Evolutionary conservation across 2,113 vertebrate genomes (phyloP).

Genomic region (Cacatua alba): DNA sequence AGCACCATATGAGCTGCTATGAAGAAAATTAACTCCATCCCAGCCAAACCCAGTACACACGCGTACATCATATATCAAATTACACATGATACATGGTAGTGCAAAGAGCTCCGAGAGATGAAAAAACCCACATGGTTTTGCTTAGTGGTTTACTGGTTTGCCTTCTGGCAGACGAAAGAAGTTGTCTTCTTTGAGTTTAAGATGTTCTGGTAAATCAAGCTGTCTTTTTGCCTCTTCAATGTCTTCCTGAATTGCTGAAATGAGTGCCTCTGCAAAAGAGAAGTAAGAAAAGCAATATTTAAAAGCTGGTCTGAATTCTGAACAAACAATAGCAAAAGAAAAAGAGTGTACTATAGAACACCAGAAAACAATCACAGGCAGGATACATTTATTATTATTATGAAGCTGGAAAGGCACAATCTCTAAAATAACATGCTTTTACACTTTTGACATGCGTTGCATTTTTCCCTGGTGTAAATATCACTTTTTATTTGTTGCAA

Average conservation of each 20-base stretch:
- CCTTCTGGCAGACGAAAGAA: slow-evolving; percentile 78
- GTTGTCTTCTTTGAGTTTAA: slow-evolving; percentile 84
- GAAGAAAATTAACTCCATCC: background rate
- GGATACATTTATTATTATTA: background rate
- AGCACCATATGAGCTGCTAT: background rate
- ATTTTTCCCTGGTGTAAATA: background rate
- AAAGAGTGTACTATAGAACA: background rate
- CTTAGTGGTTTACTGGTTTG: slow-evolving; percentile 83
- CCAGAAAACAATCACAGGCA: background rate
- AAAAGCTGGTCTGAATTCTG: background rate
- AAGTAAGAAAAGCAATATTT: background rate
- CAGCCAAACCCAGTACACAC: background rate
- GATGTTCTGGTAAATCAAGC: slow-evolving; percentile 86
- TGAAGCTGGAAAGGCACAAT: background rate
- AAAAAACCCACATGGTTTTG: background rate
- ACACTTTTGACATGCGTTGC: background rate
- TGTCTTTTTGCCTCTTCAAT: slow-evolving; percentile 84
- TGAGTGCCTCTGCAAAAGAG: slow-evolving; percentile 81
- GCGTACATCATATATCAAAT: background rate
- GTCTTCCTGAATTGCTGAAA: slow-evolving; percentile 85
- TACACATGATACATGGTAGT: background rate
- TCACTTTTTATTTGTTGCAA: background rate
- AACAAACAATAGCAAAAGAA: background rate
- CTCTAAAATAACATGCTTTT: background rate
- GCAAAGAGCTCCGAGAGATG: background rate